A percentile compares a stretch with the other conserved stretches of the same genome.
These are phyloP conservation scores for Oceanodroma leucorhoa DNA, from an alignment of 2,797 vertebrate species.

Conservation along the genomic window DNA sequence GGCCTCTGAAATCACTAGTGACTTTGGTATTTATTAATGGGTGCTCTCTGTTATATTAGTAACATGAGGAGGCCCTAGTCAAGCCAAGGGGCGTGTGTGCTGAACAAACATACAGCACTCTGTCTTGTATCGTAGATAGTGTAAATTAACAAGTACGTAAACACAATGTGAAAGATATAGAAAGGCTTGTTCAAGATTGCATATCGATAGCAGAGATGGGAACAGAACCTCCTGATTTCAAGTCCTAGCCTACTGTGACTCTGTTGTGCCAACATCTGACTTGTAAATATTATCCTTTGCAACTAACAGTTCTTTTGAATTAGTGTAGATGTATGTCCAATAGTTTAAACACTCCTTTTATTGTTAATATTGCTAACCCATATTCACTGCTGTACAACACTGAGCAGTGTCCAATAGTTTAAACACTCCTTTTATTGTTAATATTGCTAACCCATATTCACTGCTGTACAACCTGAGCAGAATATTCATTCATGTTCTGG, in stretches of 20 bases:
- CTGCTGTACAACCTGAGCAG: background rate
- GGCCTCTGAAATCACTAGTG: background rate
- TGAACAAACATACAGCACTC: background rate
- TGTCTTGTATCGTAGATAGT: background rate
- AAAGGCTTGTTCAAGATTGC: background rate
- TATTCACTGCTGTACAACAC: background rate
- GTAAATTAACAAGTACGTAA: background rate
- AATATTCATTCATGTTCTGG: background rate
- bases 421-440: background rate
- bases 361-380: background rate
- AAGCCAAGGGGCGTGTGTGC: background rate
- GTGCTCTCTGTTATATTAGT: background rate
- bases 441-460: background rate
- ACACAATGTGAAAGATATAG: background rate
- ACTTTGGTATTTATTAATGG: background rate
- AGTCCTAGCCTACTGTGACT: background rate
- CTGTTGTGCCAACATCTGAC: background rate
- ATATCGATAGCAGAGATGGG: background rate
- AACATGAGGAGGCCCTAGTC: background rate
- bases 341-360: background rate
- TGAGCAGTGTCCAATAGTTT: background rate
- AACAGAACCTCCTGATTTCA: background rate
- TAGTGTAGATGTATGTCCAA: background rate
- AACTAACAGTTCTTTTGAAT: background rate
- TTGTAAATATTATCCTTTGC: background rate